Conservation (phyloP, 2,113 vertebrate genomes). For the Synodontis membranacea region DNA sequence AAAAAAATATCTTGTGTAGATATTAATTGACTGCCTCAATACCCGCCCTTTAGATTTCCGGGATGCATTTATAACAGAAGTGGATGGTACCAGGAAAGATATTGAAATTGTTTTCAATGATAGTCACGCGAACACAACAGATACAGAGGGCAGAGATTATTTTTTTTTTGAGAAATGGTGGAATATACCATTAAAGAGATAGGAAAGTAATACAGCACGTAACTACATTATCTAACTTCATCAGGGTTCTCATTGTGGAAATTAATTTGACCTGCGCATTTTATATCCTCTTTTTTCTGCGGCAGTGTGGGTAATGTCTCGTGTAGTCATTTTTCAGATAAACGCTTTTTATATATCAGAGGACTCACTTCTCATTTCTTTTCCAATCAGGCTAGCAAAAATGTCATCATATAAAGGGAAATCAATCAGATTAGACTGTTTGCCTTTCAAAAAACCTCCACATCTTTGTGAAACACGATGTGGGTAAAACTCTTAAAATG, state of each 20-base stretch:
- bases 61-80: neutral
- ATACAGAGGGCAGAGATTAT: neutral
- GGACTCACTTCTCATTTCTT: neutral
- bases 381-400: conserved; percentile 9
- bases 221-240: neutral
- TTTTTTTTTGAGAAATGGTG: neutral
- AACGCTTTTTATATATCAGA: conserved; percentile 12
- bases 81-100: neutral
- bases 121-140: neutral
- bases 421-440: conserved; percentile 19
- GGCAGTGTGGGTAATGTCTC: neutral
- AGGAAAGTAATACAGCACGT: neutral
- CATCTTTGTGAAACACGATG: conserved; percentile 1
- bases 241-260: neutral
- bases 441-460: conserved; percentile 25
- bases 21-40: neutral
- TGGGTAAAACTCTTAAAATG: conserved; percentile 27
- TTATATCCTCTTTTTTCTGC: neutral
- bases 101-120: neutral
- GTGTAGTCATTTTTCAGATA: neutral
- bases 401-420: neutral
- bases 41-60: neutral
- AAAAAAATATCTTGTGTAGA: neutral
- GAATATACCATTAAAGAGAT: neutral
- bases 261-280: neutral